Evolutionary conservation across 2,888 invertebrate genomes (phyloP), one percentile per base, ranked within the genome.

Genomic region (Agonopterix heracliana): DNA sequence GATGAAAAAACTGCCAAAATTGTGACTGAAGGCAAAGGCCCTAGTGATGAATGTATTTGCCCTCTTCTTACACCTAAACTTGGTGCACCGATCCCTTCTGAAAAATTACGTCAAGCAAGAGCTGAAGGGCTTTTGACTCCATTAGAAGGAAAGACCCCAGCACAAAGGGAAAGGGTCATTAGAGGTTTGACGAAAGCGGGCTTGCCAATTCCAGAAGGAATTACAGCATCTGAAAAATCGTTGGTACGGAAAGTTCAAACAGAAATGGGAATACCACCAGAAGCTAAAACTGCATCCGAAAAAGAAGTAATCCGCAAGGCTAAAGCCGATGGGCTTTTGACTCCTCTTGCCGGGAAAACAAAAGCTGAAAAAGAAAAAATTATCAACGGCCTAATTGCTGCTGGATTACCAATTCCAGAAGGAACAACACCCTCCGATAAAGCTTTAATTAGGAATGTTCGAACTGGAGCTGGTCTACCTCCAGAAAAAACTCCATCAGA

Each of bases 21-120:
- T 35, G 10, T 42, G 9, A 42, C 2, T 10, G 42, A 10, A 11
- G 42, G 41, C 48, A 46, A 50, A 9, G 14, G 64, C 2, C 64
- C 64, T 3, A 59, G 61, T 47, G 65, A 66, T 47, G 63, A 67
- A 54, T 67, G 66, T 49, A 65, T 67, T 44, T 66, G 65, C 52
- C 54, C 55, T 11, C 49, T 64, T 13, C 47, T 67, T 5, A 57
- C 64, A 9, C 0, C 40, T 26, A 5, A 5, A 11, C 45, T 40
- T 3, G n/a, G 41, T 14, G 17, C 41, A 41, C 35, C 10, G 41
- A 26, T 48, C 12, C 46, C 48, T 13, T 54, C 56, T 11, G 54
- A 53, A 44, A 57, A 59, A 51, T 34, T 55, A 41, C 51, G 54
- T 44, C 51, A 51, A 51, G 57, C 56, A 9, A 55, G 54, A 47